Conservation (phyloP, 2,113 vertebrate genomes). For the Gymnogyps californianus region DNA sequence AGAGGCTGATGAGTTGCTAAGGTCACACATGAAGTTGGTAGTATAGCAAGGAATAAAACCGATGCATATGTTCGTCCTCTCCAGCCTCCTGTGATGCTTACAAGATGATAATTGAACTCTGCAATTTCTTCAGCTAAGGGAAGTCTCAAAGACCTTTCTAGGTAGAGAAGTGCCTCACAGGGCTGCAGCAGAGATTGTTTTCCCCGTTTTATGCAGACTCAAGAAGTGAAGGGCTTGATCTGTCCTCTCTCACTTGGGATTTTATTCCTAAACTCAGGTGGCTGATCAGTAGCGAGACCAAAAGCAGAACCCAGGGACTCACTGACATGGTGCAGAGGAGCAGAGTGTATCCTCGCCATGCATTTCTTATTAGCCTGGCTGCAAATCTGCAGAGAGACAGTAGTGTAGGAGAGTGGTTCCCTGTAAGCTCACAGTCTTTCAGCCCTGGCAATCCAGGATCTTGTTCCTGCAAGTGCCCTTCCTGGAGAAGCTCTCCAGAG, state of each 20-base stretch:
- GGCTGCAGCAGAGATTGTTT: not conserved
- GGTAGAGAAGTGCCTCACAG: not conserved
- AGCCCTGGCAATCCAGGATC: not conserved
- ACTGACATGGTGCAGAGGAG: not conserved
- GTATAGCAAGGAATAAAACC: not conserved
- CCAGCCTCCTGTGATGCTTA: not conserved
- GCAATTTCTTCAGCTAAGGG: not conserved
- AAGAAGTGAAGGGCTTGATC: not conserved
- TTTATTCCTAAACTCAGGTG: not conserved
- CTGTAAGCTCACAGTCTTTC: not conserved
- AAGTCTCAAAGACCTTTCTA: not conserved
- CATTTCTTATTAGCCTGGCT: not conserved
- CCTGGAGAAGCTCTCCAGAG: not conserved
- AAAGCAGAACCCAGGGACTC: not conserved
- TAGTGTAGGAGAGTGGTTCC: not conserved
- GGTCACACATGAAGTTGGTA: not conserved
- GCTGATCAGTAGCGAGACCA: not conserved
- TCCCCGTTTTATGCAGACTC: not conserved
- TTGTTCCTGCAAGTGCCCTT: not conserved
- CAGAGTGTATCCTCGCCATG: rapidly evolving
- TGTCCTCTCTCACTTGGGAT: not conserved
- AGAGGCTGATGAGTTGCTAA: not conserved
- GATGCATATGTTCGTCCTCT: not conserved
- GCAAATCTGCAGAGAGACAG: not conserved
- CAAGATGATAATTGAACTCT: not conserved